phyloP scores from a whole-genome alignment of 2,113 vertebrate species.

The Amphiprion ocellaris region DNA sequence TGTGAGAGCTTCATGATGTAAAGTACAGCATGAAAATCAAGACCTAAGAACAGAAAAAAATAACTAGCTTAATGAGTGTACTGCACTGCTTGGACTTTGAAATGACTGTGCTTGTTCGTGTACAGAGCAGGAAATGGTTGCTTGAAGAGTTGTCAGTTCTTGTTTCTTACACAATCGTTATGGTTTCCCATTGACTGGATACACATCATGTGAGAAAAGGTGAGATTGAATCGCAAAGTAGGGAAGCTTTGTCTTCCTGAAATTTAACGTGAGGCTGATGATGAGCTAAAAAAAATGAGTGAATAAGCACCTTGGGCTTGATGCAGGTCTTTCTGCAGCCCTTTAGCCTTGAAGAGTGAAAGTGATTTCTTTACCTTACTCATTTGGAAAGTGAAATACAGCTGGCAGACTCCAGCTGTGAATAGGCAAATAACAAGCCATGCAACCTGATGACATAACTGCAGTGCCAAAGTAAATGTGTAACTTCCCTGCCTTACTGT shows the following conservation, averaged over 20 bases:
- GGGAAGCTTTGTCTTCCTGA: neutral
- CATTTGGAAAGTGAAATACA: constrained; percentile 56
- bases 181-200: constrained; percentile 1
- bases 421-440: constrained; percentile 17
- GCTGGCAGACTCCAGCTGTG: constrained; percentile 22
- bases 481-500: constrained; percentile 8
- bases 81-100: constrained; percentile 22
- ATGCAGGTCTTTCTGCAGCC: neutral
- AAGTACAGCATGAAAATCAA: constrained; percentile 6
- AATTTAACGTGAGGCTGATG: neutral
- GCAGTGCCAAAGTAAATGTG: constrained; percentile 23
- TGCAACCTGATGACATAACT: constrained; percentile 46
- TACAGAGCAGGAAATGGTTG: constrained; percentile 17
- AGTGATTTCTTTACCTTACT: constrained; percentile 15
- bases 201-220: neutral
- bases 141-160: neutral
- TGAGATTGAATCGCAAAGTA: neutral
- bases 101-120: constrained; percentile 5
- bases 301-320: neutral
- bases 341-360: constrained; percentile 15
- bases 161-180: neutral
- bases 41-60: constrained; percentile 13
- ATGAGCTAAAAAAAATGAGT: neutral
- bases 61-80: constrained; percentile 31
- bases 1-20: constrained; percentile 23